Conservation (phyloP, 1,140 invertebrate species). For the Drosophila oshimai region DNA sequence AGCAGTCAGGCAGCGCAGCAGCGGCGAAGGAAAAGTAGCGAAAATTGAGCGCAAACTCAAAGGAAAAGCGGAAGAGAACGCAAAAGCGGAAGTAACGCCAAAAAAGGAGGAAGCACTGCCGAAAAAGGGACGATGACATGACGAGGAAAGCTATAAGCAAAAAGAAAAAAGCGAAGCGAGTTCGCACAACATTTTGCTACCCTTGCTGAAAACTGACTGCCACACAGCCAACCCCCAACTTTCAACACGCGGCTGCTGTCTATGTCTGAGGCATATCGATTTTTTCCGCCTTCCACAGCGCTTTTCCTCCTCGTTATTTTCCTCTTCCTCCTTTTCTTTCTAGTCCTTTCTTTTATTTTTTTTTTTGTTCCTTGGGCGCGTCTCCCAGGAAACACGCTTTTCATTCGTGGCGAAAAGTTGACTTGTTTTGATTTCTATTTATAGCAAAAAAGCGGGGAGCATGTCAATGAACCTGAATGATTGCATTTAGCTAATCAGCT, state of each 20-base stretch:
- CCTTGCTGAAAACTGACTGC: conserved; percentile 58
- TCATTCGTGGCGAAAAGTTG: conserved; percentile 36
- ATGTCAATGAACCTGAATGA: conserved; percentile 46
- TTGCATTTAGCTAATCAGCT: conserved; percentile 34
- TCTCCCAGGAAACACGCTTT: conserved; percentile 57
- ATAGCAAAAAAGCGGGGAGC: conserved; percentile 11
- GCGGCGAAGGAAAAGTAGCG: conserved; percentile 76
- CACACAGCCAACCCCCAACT: conserved; percentile 43
- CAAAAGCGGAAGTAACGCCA: conserved; percentile 56
- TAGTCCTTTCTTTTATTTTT: conserved; percentile 4
- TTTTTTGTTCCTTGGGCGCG: conserved; percentile 51
- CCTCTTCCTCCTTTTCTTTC: background rate
- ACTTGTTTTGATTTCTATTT: conserved; percentile 58
- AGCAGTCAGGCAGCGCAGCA: conserved; percentile 70
- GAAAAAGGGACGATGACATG: conserved; percentile 52
- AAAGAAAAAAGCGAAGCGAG: too few relatives aligned
- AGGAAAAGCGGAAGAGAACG: conserved; percentile 57
- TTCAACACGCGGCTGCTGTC: conserved; percentile 46
- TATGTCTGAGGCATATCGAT: conserved; percentile 80
- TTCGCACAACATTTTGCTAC: conserved; percentile 77
- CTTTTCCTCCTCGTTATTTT: conserved; percentile 26
- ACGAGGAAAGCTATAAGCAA: too few relatives aligned
- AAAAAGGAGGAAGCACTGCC: conserved; percentile 59
- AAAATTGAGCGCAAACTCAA: conserved; percentile 76
- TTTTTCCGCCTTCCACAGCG: conserved; percentile 53